A percentile compares a stretch with the other conserved stretches of the same genome.
Conservation (phyloP, 2,113 vertebrate species). For the Passer domesticus region DNA sequence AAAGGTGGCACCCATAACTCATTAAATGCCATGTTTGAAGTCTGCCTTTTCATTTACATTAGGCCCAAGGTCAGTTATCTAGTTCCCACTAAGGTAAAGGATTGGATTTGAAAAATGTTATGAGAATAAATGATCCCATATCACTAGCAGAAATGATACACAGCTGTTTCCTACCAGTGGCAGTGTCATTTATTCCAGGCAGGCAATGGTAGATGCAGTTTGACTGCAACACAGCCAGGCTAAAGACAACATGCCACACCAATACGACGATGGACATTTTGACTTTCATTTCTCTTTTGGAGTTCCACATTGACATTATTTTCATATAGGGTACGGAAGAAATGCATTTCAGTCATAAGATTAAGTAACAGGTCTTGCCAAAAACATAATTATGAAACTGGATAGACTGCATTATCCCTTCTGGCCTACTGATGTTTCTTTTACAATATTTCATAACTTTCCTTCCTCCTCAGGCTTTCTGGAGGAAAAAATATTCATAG, state of each 20-base stretch:
- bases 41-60: not conserved
- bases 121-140: not conserved
- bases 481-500: not conserved
- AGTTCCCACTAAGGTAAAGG: not conserved
- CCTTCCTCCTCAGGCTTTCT: conserved; percentile 14
- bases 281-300: not conserved
- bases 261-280: not conserved
- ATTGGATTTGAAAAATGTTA: not conserved
- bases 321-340: not conserved
- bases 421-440: not conserved
- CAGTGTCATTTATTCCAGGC: not conserved
- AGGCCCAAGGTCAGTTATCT: not conserved
- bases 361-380: conserved; percentile 11
- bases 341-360: not conserved
- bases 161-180: not conserved
- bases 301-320: not conserved
- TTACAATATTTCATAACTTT: conserved; percentile 5
- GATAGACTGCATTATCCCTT: not conserved
- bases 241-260: not conserved
- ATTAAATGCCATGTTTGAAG: not conserved
- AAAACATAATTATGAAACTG: conserved; percentile 6
- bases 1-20: not conserved
- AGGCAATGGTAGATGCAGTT: not conserved
- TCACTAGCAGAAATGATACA: not conserved
- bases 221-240: not conserved